Base-by-base conservation (phyloP, 2,797 vertebrate genomes). In the Rhinatrema bivittatum region DNA sequence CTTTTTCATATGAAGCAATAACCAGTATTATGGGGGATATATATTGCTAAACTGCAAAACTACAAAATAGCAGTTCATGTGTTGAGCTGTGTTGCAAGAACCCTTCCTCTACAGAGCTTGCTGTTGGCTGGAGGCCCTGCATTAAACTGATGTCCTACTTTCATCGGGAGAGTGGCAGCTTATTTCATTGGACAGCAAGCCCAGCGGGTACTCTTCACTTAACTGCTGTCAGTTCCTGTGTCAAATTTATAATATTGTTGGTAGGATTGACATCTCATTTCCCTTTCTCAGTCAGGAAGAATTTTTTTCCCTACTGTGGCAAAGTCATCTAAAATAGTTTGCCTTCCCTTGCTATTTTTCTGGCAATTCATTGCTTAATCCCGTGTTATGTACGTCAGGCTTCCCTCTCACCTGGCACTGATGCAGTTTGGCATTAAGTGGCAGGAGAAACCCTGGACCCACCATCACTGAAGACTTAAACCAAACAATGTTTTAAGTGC, bases 181-280 rank as follows among this genome's bases (percentile, higher is more conserved):
- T 39, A 36, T 50, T 57, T 53, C 16, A 57, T 44, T 36, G 32
- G 46, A 57, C 29, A 8, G 4, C 11, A 43, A 25, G 56, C 37
- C 4, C 10, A 42, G 29, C 16, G 45, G 36, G 7, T 24, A 14
- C 16, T 52, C 7, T 68, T 62, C 44, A 53, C 36, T 39, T 63
- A 64, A 67, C 50, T 12, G 15, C 26, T 65, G 26, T 65, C 51
- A 68, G 24, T 56, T 43, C 52, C 28, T 44, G 37, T 32, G 27
- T 39, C 34, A 34, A 13, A 20, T 32, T 14, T 42, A 2, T 24
- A 39, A 4, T 20, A 17, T 16, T 36, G 52, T 23, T 51, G 32
- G 40, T 47, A 63, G 39, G 23, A 25, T 16, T 60, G 45, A 42
- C 43, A 53, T 54, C 21, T 39, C 20, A 27, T 50, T 61, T 55